These are phyloP conservation scores for Erebia ligea DNA, from an alignment of 2,888 invertebrate species.

Conservation along the genomic window DNA sequence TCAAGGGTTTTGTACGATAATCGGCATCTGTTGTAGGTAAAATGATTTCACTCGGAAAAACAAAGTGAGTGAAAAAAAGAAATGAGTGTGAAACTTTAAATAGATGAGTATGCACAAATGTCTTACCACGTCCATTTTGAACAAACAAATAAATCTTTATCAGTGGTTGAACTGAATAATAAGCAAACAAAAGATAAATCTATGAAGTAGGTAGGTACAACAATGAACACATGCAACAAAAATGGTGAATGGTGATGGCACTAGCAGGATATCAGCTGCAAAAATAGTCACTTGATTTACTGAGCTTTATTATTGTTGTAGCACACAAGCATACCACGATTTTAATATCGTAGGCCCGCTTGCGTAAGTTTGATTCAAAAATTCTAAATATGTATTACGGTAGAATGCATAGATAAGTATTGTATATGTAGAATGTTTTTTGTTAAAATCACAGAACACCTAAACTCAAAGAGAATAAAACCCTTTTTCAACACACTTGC, in stretches of 20 bases:
- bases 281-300: background rate
- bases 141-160: conserved; percentile 1
- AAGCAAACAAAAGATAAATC: conserved; percentile 2
- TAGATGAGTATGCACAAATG: background rate
- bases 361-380: no score
- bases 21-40: background rate
- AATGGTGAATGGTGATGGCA: background rate
- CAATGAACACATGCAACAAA: background rate
- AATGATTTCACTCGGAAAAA: background rate
- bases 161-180: conserved; percentile 13
- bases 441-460: no score
- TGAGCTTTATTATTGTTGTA: background rate
- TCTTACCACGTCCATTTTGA: conserved; percentile 58
- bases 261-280: background rate
- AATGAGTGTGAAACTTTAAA: no score
- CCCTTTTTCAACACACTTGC: no score
- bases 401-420: no score
- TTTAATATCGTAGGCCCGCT: no score
- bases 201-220: background rate
- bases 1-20: background rate
- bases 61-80: no score
- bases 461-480: no score
- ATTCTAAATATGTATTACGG: no score
- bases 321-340: background rate
- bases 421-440: no score